Evolutionary conservation across 2,888 invertebrate genomes (phyloP).

Genomic region (Helobdella robusta): DNA sequence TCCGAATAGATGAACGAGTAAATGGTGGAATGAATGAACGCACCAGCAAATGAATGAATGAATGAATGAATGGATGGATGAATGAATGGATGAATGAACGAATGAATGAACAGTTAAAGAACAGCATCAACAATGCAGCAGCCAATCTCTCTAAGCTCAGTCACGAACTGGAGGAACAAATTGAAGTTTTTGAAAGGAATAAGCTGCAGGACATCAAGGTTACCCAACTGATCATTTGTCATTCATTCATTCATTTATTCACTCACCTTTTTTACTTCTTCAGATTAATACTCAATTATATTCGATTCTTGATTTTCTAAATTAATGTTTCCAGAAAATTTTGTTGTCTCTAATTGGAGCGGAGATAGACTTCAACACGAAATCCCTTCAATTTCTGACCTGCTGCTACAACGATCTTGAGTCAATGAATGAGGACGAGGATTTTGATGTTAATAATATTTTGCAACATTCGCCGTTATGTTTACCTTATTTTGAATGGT

Average conservation of each 20-base stretch:
- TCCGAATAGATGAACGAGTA: too few species aligned
- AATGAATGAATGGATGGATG: too few species aligned
- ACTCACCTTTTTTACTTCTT: too few species aligned
- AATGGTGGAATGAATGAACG: too few species aligned
- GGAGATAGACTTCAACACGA: slow-evolving; percentile 17
- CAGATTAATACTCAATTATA: too few species aligned
- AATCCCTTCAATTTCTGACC: slow-evolving; percentile 17
- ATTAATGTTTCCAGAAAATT: slow-evolving; percentile 6
- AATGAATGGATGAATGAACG: too few species aligned
- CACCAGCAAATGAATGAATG: too few species aligned
- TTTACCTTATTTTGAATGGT: too few species aligned
- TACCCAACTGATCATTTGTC: background rate
- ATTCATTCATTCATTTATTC: background rate
- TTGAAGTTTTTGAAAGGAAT: slow-evolving; percentile 10
- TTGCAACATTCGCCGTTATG: too few species aligned
- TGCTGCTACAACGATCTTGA: slow-evolving; percentile 22
- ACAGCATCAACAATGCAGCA: background rate
- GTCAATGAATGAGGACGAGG: slow-evolving; percentile 6
- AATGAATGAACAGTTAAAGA: background rate
- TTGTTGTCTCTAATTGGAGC: background rate
- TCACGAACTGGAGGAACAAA: background rate
- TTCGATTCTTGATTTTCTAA: too few species aligned
- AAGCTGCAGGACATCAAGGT: slow-evolving; percentile 7
- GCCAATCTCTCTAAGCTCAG: slow-evolving; percentile 3
- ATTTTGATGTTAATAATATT: slow-evolving; percentile 19